These are phyloP conservation scores for Heliconius erato DNA, from an alignment of 2,888 invertebrate genomes.

Conservation along the genomic window DNA sequence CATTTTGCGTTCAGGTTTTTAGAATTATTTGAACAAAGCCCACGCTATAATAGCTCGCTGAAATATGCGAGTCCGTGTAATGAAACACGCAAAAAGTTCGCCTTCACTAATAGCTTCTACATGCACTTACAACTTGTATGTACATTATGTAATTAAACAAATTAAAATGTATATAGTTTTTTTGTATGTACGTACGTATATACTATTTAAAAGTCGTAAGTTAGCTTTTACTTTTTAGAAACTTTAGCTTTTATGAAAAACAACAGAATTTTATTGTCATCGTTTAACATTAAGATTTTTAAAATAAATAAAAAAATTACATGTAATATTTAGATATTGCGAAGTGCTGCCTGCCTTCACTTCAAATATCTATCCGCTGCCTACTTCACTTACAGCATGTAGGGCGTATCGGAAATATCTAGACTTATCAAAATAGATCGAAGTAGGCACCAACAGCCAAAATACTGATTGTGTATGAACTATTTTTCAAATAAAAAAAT, in stretches of 20 bases:
- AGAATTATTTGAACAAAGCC: slow-evolving; percentile 36
- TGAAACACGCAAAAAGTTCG: slow-evolving; percentile 33
- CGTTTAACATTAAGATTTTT: too few relatives aligned
- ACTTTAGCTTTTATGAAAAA: too few relatives aligned
- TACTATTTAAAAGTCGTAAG: not conserved
- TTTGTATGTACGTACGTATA: not conserved
- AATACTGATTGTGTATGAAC: not conserved
- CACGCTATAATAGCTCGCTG: slow-evolving; percentile 29
- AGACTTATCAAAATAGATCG: not conserved
- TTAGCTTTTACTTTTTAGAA: not conserved
- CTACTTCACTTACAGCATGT: not conserved
- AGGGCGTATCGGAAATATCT: not conserved
- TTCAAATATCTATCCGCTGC: too few relatives aligned
- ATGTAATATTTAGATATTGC: too few relatives aligned
- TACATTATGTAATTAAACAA: slow-evolving; percentile 30
- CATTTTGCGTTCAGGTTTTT: slow-evolving; percentile 32
- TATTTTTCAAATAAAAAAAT: not conserved
- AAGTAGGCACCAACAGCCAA: not conserved
- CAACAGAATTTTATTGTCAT: not conserved
- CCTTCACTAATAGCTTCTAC: slow-evolving; percentile 15
- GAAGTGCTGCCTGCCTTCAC: too few relatives aligned
- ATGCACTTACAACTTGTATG: slow-evolving; percentile 23
- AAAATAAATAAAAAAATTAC: too few relatives aligned
- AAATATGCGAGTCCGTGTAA: slow-evolving; percentile 37
- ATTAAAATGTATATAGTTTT: slow-evolving; percentile 22